Base-by-base conservation (phyloP, 2,888 invertebrate genomes). In the Galerucella calmariensis region DNA sequence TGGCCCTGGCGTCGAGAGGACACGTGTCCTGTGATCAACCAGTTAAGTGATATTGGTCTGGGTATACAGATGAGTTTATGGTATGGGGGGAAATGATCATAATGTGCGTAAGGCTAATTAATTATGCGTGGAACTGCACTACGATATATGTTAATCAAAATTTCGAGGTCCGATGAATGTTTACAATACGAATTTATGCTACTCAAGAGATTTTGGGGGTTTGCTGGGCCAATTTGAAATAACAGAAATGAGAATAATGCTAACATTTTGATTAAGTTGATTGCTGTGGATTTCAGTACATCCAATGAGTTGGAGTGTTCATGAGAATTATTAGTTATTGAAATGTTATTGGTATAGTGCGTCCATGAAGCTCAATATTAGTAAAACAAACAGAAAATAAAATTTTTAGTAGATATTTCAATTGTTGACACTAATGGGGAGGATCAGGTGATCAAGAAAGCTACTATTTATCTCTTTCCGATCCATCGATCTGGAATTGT, bases 1-100 rank as follows among this genome's bases (percentile, higher is more conserved):
- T 72, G 67, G 72, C 72, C 48, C 66, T 79, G 78, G 79, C 77
- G 78, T 79, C 79, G 79, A 81, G 78, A 77, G 80, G 80, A 79
- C 81, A 82, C 82, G 81, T 81, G 81, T 80, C 41, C 16, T 20
- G 79, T 78, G 78, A 81, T 82, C 81, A 82, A 80, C 80, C 81
- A 78, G 77, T 80, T 82, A 82, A 82, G 80, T 81, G 79, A 82
- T 81, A 80, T 79, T 80, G 76, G 78, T 67, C 67, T 72, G 71
- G 71, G 69, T 68, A 61, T 61, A 71, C 35, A 71, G 24, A 69
- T 61, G 61, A 35, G 61, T 27, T 61, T 61, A 61, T 35, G 35
- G 35, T 61, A 27, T 53, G 56, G 58, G 62, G 35, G 65, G 56
- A 70, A 53, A 65, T 65, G 53, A 24, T 65, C 65, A 51, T 70